Conservation (phyloP, 2,113 vertebrate species). For the Salvelinus sp. region DNA sequence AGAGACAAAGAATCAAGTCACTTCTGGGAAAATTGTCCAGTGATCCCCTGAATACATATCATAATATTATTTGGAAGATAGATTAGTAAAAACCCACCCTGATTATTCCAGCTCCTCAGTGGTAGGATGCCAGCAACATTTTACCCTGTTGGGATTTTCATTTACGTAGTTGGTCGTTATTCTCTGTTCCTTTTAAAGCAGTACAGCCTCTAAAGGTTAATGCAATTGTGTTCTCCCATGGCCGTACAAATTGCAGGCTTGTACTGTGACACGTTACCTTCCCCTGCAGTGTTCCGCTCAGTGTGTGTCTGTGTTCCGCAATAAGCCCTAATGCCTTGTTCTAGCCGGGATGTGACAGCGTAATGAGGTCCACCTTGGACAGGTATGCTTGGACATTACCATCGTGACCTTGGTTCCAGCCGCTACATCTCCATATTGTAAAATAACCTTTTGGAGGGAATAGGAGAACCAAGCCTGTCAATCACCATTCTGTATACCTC, state of each 20-base stretch:
- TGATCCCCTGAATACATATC: constrained; percentile 72
- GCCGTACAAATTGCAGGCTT: constrained; percentile 57
- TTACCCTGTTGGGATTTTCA: constrained; percentile 43
- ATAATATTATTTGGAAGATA: constrained; percentile 71
- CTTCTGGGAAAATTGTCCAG: constrained; percentile 39
- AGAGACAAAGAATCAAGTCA: too few species aligned
- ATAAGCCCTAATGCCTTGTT: constrained; percentile 53
- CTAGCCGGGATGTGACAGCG: constrained; percentile 33
- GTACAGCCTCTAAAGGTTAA: constrained; percentile 56
- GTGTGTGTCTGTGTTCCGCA: constrained; percentile 26
- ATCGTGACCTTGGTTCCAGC: constrained; percentile 19
- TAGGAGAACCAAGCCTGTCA: constrained; percentile 29
- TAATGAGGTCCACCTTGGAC: background rate
- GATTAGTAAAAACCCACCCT: constrained; percentile 30
- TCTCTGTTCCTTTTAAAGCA: constrained; percentile 7
- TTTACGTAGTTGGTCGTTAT: constrained; percentile 6
- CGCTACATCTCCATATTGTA: constrained; percentile 40
- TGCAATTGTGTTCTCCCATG: constrained; percentile 63
- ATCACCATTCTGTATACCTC: constrained; percentile 12
- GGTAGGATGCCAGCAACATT: constrained; percentile 58
- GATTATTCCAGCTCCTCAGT: constrained; percentile 68
- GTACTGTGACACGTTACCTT: constrained; percentile 48
- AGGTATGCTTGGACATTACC: background rate
- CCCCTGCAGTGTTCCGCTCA: constrained; percentile 41
- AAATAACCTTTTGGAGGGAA: constrained; percentile 17